Conservation (phyloP, 2,888 invertebrate genomes). For the Theristus sp. region DNA sequence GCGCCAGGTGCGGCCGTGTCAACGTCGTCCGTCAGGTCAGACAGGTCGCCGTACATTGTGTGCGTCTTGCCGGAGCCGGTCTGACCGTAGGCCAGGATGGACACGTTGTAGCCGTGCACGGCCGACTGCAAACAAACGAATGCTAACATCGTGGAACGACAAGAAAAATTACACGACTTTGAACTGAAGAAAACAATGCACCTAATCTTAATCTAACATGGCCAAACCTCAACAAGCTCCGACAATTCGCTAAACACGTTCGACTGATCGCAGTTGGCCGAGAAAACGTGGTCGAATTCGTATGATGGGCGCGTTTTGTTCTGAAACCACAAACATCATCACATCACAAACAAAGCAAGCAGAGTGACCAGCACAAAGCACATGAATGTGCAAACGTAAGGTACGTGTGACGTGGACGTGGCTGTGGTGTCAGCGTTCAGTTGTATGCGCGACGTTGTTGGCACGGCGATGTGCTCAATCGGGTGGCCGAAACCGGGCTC, state of each 20-base stretch:
- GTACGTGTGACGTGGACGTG: no score
- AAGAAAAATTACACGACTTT: no score
- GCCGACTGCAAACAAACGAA: background rate
- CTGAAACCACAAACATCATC: no score
- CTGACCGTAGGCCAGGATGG: constrained; percentile 23
- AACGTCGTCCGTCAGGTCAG: background rate
- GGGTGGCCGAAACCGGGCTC: background rate
- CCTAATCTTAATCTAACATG: background rate
- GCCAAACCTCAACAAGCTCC: background rate
- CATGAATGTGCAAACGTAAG: no score
- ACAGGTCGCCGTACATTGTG: constrained; percentile 31
- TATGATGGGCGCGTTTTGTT: no score
- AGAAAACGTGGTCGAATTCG: background rate
- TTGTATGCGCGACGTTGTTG: background rate
- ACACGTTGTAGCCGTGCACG: background rate
- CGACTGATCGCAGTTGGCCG: background rate
- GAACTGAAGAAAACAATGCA: no score
- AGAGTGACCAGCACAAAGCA: no score
- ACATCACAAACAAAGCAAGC: no score
- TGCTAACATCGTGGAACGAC: background rate
- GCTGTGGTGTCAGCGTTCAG: background rate
- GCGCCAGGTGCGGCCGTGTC: background rate
- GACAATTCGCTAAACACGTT: background rate
- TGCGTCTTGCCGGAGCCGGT: constrained; percentile 35
- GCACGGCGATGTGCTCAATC: background rate